Percentiles rank a stretch among this genome's conserved stretches.
Conservation (phyloP, 2,113 vertebrate genomes). For the Varanus salvator region DNA sequence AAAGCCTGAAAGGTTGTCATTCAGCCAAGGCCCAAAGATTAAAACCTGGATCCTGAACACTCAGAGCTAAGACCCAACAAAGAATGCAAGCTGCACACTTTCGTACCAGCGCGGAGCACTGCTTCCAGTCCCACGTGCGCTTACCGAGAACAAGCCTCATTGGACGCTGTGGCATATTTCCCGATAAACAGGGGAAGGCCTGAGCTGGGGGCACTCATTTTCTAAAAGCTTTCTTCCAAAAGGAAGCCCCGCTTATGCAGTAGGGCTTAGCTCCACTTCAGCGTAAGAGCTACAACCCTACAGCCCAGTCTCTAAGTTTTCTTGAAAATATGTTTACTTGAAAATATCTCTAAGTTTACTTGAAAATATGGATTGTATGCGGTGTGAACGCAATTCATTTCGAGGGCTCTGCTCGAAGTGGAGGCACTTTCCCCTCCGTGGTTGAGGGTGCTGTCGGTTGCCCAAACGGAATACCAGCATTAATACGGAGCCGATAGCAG, state of each 20-base stretch:
- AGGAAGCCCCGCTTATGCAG: background rate
- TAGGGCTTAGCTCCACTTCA: background rate
- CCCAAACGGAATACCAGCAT: background rate
- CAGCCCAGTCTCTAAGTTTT: background rate
- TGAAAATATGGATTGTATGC: background rate
- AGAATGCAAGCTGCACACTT: too few relatives aligned
- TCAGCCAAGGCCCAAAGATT: background rate
- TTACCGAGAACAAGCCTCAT: background rate
- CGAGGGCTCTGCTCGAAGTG: too few relatives aligned
- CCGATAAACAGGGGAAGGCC: accelerated
- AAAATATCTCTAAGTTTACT: background rate
- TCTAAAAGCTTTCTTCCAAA: background rate
- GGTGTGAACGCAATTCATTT: too few relatives aligned
- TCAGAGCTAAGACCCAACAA: background rate
- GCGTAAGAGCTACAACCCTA: background rate
- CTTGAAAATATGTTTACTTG: background rate
- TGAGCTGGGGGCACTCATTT: background rate
- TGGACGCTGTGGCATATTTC: background rate
- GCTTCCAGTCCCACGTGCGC: background rate
- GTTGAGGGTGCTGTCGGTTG: accelerated
- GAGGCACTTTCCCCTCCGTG: too few relatives aligned
- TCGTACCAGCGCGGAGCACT: background rate
- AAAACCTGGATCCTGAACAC: background rate
- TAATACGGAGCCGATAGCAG: background rate
- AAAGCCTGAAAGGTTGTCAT: background rate